A percentile compares a stretch with the other conserved stretches of the same genome.
Conservation (phyloP, 2,888 invertebrate species). For the Hyppa rectilinea region DNA sequence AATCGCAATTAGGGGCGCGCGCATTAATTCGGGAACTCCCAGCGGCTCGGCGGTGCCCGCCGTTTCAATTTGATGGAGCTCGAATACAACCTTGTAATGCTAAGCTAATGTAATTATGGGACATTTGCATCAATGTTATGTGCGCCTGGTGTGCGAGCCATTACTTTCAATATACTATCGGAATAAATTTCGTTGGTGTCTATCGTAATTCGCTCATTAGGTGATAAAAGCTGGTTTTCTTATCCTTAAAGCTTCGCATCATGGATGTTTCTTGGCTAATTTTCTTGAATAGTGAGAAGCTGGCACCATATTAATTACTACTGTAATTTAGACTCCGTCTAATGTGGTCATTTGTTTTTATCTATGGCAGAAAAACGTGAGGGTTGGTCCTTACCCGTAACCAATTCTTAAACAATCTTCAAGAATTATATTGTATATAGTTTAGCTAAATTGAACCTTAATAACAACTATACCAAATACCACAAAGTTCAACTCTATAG, state of each 20-base stretch:
- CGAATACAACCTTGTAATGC: conserved; percentile 78
- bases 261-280: conserved; percentile 45
- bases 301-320: conserved; percentile 57
- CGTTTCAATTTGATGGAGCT: conserved; percentile 79
- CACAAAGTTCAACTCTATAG: neutral
- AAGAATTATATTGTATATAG: neutral
- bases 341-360: conserved; percentile 52
- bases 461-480: neutral
- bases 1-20: conserved; percentile 85
- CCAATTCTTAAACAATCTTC: neutral
- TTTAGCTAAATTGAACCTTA: neutral
- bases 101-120: conserved; percentile 79
- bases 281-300: conserved; percentile 45
- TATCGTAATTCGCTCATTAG: conserved; percentile 64
- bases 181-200: conserved; percentile 72
- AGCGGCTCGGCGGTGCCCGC: conserved; percentile 63
- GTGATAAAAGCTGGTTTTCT: conserved; percentile 57
- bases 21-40: conserved; percentile 68
- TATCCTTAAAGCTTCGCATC: conserved; percentile 47
- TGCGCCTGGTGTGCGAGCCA: conserved; percentile 78
- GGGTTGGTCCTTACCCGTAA: neutral
- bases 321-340: conserved; percentile 28
- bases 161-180: conserved; percentile 81
- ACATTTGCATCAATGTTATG: conserved; percentile 86
- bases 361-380: conserved; percentile 13